These are phyloP conservation scores for Amaurobius ferox DNA, from an alignment of 2,888 invertebrate genomes.

Conservation along the genomic window DNA sequence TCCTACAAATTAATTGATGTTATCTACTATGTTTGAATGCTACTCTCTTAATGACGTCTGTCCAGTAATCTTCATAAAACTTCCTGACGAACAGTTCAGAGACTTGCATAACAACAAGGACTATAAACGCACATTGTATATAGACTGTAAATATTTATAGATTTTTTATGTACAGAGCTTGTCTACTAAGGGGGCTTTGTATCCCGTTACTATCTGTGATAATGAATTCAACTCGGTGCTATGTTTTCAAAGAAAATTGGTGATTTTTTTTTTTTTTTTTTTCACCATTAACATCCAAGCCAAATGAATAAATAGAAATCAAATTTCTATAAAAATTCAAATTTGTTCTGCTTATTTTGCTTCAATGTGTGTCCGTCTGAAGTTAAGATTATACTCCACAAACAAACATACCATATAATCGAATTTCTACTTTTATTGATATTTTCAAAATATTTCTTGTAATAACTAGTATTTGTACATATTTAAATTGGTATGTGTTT, in stretches of 20 bases:
- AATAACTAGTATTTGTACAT: neutral
- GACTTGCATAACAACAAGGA: no score
- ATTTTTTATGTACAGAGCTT: neutral
- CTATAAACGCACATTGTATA: constrained; percentile 13
- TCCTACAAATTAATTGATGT: neutral
- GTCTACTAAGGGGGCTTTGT: neutral
- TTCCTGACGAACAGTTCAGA: no score
- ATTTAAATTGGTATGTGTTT: neutral
- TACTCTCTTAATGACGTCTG: no score
- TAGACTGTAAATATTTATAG: constrained; percentile 16
- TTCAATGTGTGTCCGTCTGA: neutral
- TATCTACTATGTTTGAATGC: no score
- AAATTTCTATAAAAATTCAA: constrained; percentile 23
- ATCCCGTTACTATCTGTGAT: constrained; percentile 28
- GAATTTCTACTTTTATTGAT: no score
- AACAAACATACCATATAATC: no score
- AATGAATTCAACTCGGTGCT: constrained; percentile 53
- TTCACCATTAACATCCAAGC: neutral
- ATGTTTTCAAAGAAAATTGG: no score
- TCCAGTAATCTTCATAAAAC: no score
- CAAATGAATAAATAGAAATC: constrained; percentile 11
- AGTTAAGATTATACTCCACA: neutral
- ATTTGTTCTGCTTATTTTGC: neutral
- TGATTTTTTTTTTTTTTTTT: no score
- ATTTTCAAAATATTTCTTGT: no score